Conservation (phyloP, 1,140 invertebrate genomes). For the Radopholus similis region DNA sequence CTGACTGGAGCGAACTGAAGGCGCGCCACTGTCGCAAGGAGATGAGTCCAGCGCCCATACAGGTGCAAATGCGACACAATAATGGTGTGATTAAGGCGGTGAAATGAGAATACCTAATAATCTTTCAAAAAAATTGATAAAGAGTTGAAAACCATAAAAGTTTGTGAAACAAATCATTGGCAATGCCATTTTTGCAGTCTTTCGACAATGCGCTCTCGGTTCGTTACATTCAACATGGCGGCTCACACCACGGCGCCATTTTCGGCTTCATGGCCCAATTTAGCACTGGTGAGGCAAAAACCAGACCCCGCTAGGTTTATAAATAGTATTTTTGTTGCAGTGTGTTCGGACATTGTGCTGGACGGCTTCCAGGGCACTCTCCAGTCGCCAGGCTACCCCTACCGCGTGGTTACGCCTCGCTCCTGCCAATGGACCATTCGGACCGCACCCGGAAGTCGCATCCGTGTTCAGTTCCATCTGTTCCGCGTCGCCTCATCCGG, state of each 20-base stretch:
- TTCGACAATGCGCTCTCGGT: conserved; percentile 43
- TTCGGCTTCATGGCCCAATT: conserved; percentile 56
- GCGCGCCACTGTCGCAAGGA: conserved; percentile 45
- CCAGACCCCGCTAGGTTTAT: not conserved
- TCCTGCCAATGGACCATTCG: conserved; percentile 45
- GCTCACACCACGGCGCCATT: conserved; percentile 42
- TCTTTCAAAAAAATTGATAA: too few species aligned
- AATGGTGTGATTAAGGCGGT: too few species aligned
- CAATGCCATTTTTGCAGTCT: too few species aligned
- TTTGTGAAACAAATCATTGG: too few species aligned
- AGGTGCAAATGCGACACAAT: too few species aligned
- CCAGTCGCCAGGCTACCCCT: conserved; percentile 52
- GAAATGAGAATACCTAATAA: too few species aligned
- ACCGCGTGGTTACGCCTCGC: conserved; percentile 13
- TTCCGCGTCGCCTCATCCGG: conserved; percentile 35
- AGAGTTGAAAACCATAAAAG: too few species aligned
- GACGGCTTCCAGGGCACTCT: conserved; percentile 27
- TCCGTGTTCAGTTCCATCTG: conserved; percentile 43
- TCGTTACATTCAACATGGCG: conserved; percentile 51
- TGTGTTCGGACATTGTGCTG: conserved; percentile 42
- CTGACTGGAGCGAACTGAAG: conserved; percentile 20
- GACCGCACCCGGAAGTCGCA: conserved; percentile 45
- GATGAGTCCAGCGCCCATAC: conserved; percentile 31
- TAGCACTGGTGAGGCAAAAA: conserved; percentile 32
- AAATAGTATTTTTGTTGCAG: conserved; percentile 31